A percentile compares a stretch with the other conserved stretches of the same genome.
phyloP scores from a whole-genome alignment of 2,888 invertebrate genomes.

The Diogma glabrata region DNA sequence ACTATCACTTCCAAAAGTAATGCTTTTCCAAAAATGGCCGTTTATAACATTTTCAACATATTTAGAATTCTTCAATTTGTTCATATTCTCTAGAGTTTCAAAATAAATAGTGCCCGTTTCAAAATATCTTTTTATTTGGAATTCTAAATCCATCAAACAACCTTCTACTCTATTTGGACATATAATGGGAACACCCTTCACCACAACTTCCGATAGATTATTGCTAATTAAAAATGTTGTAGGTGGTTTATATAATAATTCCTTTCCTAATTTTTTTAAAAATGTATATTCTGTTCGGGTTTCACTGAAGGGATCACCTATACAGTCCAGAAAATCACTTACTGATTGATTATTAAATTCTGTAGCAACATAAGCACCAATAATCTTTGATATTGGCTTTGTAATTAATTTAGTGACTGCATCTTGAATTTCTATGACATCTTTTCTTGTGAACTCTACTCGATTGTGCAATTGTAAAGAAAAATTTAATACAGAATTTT shows the following conservation, averaged over 20 bases:
- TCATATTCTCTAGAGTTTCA: constrained; percentile 1
- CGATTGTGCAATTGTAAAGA: not conserved
- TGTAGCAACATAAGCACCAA: not conserved
- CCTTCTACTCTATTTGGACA: constrained; percentile 1
- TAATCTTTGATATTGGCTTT: not conserved
- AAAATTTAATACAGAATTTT: too few relatives aligned
- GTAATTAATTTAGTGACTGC: not conserved
- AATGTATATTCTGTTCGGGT: too few relatives aligned
- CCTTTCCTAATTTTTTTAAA: too few relatives aligned
- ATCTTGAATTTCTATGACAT: not conserved
- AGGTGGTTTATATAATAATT: not conserved
- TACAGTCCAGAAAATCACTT: not conserved
- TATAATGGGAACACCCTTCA: not conserved
- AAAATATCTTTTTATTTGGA: not conserved
- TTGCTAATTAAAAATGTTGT: constrained; percentile 2
- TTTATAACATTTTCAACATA: not conserved
- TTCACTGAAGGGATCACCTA: too few relatives aligned
- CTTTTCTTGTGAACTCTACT: not conserved
- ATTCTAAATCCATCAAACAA: not conserved
- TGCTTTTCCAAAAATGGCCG: not conserved
- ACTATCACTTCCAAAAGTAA: not conserved
- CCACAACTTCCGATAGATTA: not conserved
- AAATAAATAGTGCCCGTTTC: not conserved
- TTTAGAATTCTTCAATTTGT: not conserved
- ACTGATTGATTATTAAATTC: not conserved